phyloP scores from a whole-genome alignment of 2,888 invertebrate species.

The Antheraea yamamai region DNA sequence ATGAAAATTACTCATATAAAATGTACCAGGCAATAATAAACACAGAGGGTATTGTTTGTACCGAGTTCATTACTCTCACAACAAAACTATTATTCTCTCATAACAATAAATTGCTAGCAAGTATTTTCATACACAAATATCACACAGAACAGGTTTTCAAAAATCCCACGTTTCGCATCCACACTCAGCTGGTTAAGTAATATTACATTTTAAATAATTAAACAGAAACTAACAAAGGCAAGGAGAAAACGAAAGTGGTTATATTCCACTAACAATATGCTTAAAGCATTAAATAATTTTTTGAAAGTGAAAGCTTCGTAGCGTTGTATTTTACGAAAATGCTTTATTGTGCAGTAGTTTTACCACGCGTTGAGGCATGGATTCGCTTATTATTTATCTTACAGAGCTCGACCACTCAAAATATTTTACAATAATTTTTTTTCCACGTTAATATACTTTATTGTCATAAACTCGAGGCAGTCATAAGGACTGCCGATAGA shows the following conservation, averaged over 20 bases:
- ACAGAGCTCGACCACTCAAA: too few species aligned
- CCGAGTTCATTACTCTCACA: slow-evolving; percentile 6
- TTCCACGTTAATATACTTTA: too few species aligned
- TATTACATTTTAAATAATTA: background rate
- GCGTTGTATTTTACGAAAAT: background rate
- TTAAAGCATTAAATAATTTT: background rate
- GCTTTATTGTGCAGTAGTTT: background rate
- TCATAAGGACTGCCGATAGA: too few species aligned
- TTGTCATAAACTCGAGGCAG: too few species aligned
- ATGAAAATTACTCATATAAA: slow-evolving; percentile 18
- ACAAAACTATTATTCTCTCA: background rate
- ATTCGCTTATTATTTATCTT: background rate
- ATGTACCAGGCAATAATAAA: slow-evolving; percentile 17
- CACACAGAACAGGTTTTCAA: slow-evolving; percentile 6
- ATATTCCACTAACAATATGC: background rate
- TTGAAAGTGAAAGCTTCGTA: background rate
- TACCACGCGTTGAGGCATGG: background rate
- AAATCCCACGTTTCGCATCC: background rate
- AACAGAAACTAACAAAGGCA: slow-evolving; percentile 1
- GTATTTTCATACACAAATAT: background rate
- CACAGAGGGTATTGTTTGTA: slow-evolving; percentile 11
- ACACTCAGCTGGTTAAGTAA: background rate
- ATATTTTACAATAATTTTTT: too few species aligned
- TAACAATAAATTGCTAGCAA: slow-evolving; percentile 6
- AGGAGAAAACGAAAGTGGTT: background rate